A percentile compares a stretch with the other conserved stretches of the same genome.
phyloP scores from a whole-genome alignment of 2,888 invertebrate species.

The Sthenelais limicola region DNA sequence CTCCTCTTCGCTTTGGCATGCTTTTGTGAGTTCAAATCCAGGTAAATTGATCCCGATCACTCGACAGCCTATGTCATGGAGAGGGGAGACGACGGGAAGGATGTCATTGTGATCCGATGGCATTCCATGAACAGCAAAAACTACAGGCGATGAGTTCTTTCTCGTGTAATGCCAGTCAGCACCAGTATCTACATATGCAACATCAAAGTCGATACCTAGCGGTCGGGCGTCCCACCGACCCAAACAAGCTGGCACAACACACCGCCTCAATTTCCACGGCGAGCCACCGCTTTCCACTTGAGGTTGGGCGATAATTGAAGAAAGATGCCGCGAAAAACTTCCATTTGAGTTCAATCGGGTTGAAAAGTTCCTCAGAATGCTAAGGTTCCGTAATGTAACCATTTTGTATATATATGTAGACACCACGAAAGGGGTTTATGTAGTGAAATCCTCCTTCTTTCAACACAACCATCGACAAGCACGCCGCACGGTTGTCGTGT shows the following conservation, averaged over 20 bases:
- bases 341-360: too few species aligned
- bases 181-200: slow-evolving; percentile 11
- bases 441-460: too few species aligned
- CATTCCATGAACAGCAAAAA: slow-evolving; percentile 9
- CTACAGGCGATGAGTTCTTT: not conserved
- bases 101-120: not conserved
- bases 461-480: too few species aligned
- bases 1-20: not conserved
- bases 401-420: too few species aligned
- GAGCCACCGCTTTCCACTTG: too few species aligned
- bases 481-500: too few species aligned
- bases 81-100: not conserved
- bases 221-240: not conserved
- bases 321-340: too few species aligned
- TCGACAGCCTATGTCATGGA: slow-evolving; percentile 14
- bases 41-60: slow-evolving; percentile 18
- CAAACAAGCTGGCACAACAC: not conserved
- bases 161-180: slow-evolving; percentile 16
- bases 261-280: slow-evolving; percentile 3
- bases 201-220: slow-evolving; percentile 12
- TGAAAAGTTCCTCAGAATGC: too few species aligned
- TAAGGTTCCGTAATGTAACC: too few species aligned
- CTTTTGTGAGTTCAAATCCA: not conserved
- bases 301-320: too few species aligned
- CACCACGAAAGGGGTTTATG: too few species aligned